Percentiles rank a stretch among this genome's conserved stretches.
Conservation (phyloP, 2,888 invertebrate species). For the Orthosia cruda region DNA sequence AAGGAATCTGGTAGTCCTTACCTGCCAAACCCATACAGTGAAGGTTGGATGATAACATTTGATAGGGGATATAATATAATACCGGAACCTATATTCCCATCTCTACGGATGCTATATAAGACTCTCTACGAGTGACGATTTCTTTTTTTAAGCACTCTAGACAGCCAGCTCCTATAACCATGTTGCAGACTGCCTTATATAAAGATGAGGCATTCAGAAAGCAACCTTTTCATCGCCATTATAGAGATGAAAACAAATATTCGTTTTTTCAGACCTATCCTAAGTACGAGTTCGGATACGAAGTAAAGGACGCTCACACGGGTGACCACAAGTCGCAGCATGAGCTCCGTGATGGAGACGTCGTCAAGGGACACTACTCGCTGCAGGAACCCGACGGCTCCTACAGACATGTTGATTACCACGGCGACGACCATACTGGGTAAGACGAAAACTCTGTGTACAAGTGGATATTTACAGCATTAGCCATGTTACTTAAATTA, state of each 20-base stretch:
- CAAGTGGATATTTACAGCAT: background rate
- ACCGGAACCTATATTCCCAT: background rate
- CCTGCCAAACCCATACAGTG: too few species aligned
- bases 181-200: too few species aligned
- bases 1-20: background rate
- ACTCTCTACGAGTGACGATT: background rate
- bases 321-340: conserved; percentile 90
- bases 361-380: conserved; percentile 78
- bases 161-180: background rate
- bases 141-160: background rate
- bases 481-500: too few species aligned
- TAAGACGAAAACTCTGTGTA: background rate
- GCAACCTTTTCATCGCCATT: too few species aligned
- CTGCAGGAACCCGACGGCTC: conserved; percentile 90
- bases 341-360: conserved; percentile 88
- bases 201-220: too few species aligned
- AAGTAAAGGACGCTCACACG: conserved; percentile 86
- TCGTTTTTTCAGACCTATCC: conserved; percentile 69
- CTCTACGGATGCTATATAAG: background rate
- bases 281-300: conserved; percentile 76
- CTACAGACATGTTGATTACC: conserved; percentile 89
- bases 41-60: too few species aligned
- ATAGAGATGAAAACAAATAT: background rate
- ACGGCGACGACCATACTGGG: conserved; percentile 87
- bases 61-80: too few species aligned